Evolutionary conservation across 1,140 invertebrate species (phyloP).

Genomic region (Brachionus paranguensis): DNA sequence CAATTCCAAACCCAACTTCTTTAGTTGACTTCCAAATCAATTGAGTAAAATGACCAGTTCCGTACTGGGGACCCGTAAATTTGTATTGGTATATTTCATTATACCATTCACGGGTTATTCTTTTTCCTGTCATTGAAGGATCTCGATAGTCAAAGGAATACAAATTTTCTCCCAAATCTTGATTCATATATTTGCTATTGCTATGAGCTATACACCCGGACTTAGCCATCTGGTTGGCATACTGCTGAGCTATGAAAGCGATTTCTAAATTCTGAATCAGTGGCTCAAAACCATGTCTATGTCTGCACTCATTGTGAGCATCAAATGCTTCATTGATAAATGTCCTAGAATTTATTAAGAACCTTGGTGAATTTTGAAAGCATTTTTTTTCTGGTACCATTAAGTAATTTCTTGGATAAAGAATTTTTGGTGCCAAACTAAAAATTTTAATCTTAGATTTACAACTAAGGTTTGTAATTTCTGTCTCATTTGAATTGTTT

Average conservation of each 20-base stretch:
- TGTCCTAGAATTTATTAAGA: neutral
- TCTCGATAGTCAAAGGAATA: constrained; percentile 47
- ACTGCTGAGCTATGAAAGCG: constrained; percentile 64
- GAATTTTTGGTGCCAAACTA: neutral
- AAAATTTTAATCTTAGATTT: no score
- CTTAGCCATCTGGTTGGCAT: constrained; percentile 69
- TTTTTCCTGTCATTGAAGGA: neutral
- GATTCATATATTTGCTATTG: constrained; percentile 52
- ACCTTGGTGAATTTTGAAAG: neutral
- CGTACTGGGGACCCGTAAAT: constrained; percentile 66
- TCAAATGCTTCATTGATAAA: neutral
- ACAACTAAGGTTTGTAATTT: neutral
- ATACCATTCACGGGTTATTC: constrained; percentile 38
- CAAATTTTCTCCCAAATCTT: constrained; percentile 51
- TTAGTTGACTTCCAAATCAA: constrained; percentile 66
- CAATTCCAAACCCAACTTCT: constrained; percentile 69
- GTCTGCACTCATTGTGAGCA: constrained; percentile 68
- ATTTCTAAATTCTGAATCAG: constrained; percentile 66
- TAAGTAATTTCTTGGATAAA: neutral
- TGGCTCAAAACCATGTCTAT: constrained; percentile 65
- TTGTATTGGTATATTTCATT: constrained; percentile 44
- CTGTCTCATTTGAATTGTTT: neutral
- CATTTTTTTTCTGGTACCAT: neutral
- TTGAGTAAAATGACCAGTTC: constrained; percentile 51
- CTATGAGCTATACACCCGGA: constrained; percentile 68